A percentile compares a stretch with the other conserved stretches of the same genome.
phyloP scores from a whole-genome alignment of 1,140 invertebrate species.

The Drosophila kohkoa region DNA sequence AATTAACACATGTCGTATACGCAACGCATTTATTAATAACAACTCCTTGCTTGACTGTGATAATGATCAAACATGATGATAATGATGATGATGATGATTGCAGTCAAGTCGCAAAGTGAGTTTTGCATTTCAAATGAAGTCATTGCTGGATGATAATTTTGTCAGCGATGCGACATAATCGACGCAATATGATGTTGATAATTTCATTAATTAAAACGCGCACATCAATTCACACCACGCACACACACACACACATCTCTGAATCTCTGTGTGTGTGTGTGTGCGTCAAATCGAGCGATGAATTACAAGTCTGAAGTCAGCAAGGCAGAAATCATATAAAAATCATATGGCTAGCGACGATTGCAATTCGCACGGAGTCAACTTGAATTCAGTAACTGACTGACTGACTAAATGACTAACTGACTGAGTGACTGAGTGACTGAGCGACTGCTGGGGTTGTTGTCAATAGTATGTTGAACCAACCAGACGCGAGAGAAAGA shows the following conservation, averaged over 20 bases:
- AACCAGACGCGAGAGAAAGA: not conserved
- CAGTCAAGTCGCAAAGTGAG: not conserved
- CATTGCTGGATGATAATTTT: conserved; percentile 38
- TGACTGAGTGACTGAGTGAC: not conserved
- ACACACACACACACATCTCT: not conserved
- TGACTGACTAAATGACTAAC: not conserved
- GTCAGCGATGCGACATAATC: conserved; percentile 49
- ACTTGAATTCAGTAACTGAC: not conserved
- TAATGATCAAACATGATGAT: conserved; percentile 10
- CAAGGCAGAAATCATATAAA: not conserved
- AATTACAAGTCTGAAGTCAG: not conserved
- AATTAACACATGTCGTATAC: conserved; percentile 25
- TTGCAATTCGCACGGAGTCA: not conserved
- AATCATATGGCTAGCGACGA: not conserved
- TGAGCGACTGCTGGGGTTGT: not conserved
- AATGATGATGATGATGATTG: not conserved
- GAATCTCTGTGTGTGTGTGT: not conserved
- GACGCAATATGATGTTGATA: conserved; percentile 58
- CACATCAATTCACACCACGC: conserved; percentile 29
- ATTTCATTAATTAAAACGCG: conserved; percentile 63
- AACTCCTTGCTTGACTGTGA: not conserved
- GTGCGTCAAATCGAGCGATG: not conserved
- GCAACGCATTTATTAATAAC: conserved; percentile 10
- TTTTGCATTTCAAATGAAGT: conserved; percentile 50
- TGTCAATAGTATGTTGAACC: conserved; percentile 26